These are phyloP conservation scores for Ramphastos sulfuratus DNA, from an alignment of 2,113 vertebrate genomes.

Conservation along the genomic window DNA sequence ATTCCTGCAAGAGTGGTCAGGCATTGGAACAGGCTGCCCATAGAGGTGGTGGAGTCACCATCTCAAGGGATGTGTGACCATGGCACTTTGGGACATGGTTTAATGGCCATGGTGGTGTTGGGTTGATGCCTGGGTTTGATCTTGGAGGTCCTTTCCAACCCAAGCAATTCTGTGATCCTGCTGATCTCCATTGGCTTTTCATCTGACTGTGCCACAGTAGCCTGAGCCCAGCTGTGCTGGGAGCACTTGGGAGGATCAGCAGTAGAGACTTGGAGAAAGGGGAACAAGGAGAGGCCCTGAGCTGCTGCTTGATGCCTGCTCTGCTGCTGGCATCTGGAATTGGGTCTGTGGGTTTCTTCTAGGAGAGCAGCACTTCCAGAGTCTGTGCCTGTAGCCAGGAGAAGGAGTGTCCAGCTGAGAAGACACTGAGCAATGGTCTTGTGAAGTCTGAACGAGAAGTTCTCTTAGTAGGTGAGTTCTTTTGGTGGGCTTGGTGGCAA, in stretches of 20 bases:
- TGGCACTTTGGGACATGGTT: no score
- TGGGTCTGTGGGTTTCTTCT: neutral
- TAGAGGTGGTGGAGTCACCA: no score
- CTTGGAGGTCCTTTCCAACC: no score
- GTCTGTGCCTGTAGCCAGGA: conserved; percentile 89
- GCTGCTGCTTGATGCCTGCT: neutral
- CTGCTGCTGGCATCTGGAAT: neutral
- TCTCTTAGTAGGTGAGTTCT: conserved; percentile 87
- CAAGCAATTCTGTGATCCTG: neutral
- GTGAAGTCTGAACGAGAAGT: conserved; percentile 92
- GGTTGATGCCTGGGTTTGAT: no score
- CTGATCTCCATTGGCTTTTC: neutral
- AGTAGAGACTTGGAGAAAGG: neutral
- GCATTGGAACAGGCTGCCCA: no score
- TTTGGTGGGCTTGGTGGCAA: neutral
- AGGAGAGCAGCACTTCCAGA: conserved; percentile 73
- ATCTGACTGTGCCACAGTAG: neutral
- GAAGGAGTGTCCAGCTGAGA: conserved; percentile 83
- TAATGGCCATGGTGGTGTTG: no score
- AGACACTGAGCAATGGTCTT: conserved; percentile 77
- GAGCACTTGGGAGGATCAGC: neutral
- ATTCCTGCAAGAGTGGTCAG: no score
- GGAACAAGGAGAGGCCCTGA: neutral
- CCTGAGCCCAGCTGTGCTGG: neutral
- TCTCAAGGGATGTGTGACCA: no score